These are phyloP conservation scores for Caenorhabditis tropicalis DNA, from an alignment of 1,140 invertebrate genomes.

Conservation along the genomic window DNA sequence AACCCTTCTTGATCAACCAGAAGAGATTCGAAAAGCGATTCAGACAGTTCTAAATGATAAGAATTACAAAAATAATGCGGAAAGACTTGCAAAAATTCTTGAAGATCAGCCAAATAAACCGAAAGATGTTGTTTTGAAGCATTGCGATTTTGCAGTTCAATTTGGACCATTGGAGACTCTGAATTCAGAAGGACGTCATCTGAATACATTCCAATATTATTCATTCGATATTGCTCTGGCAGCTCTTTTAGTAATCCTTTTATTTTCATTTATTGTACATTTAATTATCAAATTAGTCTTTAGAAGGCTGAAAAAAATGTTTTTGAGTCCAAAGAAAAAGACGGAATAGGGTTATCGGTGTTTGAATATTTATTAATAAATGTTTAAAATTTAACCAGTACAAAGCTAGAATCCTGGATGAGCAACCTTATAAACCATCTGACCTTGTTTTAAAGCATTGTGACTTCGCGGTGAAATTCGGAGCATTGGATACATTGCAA, in stretches of 20 bases:
- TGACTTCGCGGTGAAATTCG: background rate
- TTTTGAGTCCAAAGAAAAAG: background rate
- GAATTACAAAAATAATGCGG: background rate
- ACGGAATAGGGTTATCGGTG: background rate
- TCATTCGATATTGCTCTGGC: constrained; percentile 10
- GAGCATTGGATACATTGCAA: background rate
- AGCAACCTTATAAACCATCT: background rate
- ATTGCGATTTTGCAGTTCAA: constrained; percentile 14
- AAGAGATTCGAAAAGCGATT: constrained; percentile 36
- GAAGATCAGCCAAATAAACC: constrained; percentile 17
- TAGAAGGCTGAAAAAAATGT: background rate
- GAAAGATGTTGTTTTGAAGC: constrained; percentile 22
- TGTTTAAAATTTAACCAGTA: background rate
- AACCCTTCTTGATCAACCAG: background rate
- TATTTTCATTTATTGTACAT: background rate
- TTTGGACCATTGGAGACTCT: background rate
- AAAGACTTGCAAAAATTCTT: background rate
- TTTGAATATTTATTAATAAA: background rate
- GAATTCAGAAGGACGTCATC: constrained; percentile 20
- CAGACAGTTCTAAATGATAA: constrained; percentile 27
- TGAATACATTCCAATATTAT: constrained; percentile 20
- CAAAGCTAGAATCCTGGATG: too few relatives aligned
- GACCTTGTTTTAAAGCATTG: background rate
- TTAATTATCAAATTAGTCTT: background rate
- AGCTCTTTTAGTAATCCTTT: background rate